Percentiles rank a stretch among this genome's conserved stretches.
phyloP scores from a whole-genome alignment of 2,113 vertebrate genomes.

The Ivindomyrus marchei region DNA sequence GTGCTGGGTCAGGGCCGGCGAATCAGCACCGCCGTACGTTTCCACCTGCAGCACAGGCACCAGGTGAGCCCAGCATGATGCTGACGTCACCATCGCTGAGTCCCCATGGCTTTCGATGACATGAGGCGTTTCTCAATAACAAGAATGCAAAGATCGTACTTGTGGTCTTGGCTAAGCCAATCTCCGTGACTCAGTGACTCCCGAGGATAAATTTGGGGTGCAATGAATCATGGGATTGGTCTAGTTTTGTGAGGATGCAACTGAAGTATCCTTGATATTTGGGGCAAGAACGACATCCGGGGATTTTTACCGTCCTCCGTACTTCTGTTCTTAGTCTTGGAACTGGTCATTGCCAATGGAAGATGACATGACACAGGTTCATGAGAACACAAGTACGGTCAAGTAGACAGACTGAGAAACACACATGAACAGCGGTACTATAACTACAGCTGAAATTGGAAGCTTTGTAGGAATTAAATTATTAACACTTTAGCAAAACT shows the following conservation, averaged over 20 bases:
- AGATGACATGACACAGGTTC: no score
- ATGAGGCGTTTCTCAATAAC: neutral
- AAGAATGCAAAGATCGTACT: neutral
- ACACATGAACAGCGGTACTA: neutral
- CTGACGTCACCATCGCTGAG: neutral
- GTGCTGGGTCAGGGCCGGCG: conserved; percentile 59
- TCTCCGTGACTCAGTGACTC: neutral
- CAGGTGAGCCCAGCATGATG: conserved; percentile 50
- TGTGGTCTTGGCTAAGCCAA: neutral
- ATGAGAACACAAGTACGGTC: no score
- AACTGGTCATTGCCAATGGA: neutral
- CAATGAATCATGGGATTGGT: neutral
- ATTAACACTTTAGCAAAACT: neutral
- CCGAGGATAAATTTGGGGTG: neutral
- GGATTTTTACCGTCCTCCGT: no score
- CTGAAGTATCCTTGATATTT: neutral
- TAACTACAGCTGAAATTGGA: no score
- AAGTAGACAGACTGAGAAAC: no score
- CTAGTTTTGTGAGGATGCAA: neutral
- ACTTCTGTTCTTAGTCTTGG: neutral
- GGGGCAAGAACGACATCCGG: no score
- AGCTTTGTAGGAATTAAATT: neutral
- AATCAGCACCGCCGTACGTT: conserved; percentile 66
- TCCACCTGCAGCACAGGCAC: conserved; percentile 64
- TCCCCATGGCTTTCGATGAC: neutral